Base-by-base conservation (phyloP, 2,888 invertebrate genomes). In the Osmoderma eremita region DNA sequence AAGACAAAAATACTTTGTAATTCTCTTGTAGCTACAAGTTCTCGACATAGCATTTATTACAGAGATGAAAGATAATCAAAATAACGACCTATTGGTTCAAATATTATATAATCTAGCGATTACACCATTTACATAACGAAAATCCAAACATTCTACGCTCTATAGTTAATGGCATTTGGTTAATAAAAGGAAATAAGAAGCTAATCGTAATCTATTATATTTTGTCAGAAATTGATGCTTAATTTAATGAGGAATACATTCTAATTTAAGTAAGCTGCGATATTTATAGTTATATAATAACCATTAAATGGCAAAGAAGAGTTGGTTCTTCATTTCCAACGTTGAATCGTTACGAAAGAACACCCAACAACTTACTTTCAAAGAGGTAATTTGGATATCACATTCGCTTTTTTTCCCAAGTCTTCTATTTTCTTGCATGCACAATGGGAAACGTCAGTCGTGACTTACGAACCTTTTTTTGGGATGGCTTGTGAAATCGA, bases 401-500 rank as follows among this genome's bases (percentile, higher is more conserved):
- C 24, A 17, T 39, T 39, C 38, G 30, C 30, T 45, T 42, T 61
- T 61, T 48, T 30, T 48, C 24, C 18, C 48, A 48, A 22, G 13
- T 6, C 41, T 22, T 45, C n/a, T 5, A 15, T 61, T 61, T 24
- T 58, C 45, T 61, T 17, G 13, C 45, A 45, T 2, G 15, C 12
- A 45, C 17, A 61, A 45, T 36, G 30, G 20, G 20, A 30, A 61
- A 61, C 24, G 22, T 6, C 6, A 10, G 30, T 17, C 30, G 30
- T 30, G 48, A 36, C 30, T 45, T 61, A 22, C 58, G 58, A 61
- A 61, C 17, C 10, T 3, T 39, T 53, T 17, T 36, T 53, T 53
- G 38, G 17, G 18, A 12, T n/a, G n/a, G 30, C 15, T 61, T 61
- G 45, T 30, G 58, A 45, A 61, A 61, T 30, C 18, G 17, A n/a